Conservation (phyloP, 2,113 vertebrate species). For the Ochotona curzoniae region DNA sequence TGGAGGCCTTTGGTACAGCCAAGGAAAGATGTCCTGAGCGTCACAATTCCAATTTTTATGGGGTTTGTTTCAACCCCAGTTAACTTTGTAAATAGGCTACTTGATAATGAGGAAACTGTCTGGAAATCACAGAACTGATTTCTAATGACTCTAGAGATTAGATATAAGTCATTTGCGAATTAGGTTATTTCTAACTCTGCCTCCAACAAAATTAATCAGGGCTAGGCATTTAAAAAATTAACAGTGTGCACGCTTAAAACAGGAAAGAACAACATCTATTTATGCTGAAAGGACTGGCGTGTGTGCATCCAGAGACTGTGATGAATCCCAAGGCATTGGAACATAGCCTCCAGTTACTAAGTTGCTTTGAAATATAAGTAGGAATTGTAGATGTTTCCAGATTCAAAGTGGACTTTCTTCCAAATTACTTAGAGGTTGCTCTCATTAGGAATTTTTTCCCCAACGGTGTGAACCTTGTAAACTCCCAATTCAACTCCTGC, state of each 20-base stretch:
- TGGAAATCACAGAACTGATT: slow-evolving; percentile 19
- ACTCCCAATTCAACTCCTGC: not conserved
- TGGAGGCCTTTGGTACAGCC: not conserved
- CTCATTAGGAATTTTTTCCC: not conserved
- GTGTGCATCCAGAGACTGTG: not conserved
- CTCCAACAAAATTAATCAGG: not conserved
- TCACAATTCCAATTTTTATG: not conserved
- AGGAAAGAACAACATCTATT: slow-evolving; percentile 18
- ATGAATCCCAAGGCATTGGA: not conserved
- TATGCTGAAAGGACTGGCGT: not conserved
- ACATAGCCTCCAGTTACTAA: not conserved
- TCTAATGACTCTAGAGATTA: not conserved
- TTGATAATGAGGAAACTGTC: slow-evolving; percentile 20
- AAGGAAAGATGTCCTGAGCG: not conserved
- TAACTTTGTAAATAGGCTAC: slow-evolving; percentile 16
- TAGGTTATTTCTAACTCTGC: slow-evolving; percentile 1
- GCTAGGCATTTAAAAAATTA: not conserved
- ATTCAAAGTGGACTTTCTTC: not conserved
- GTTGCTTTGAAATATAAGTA: slow-evolving; percentile 10
- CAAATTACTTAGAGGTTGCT: slow-evolving; percentile 18
- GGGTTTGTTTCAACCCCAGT: not conserved
- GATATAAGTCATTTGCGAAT: not conserved
- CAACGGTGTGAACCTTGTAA: not conserved
- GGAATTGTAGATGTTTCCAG: slow-evolving; percentile 3
- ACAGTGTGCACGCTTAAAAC: not conserved